Evolutionary conservation across 2,888 invertebrate genomes (phyloP).

Genomic region (Dermolepida albohirtum): DNA sequence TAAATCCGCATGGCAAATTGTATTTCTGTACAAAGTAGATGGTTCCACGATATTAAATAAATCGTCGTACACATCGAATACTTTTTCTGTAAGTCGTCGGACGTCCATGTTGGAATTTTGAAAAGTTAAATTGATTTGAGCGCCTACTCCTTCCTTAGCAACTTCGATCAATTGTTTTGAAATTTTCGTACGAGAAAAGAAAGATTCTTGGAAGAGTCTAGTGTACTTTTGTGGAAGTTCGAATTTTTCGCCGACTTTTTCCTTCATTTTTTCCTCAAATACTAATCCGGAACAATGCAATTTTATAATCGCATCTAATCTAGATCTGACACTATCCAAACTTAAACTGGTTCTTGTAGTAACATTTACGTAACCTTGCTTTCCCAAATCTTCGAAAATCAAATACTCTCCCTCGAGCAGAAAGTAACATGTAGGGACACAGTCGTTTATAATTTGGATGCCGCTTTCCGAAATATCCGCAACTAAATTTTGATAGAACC

Average conservation of each 20-base stretch:
- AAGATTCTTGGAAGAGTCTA: constrained; percentile 52
- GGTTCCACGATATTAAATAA: constrained; percentile 55
- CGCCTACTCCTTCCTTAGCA: constrained; percentile 5
- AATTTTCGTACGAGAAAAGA: constrained; percentile 4
- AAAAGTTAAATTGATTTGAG: constrained; percentile 8
- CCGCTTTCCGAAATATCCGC: constrained; percentile 60
- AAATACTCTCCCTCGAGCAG: constrained; percentile 52
- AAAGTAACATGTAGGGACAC: constrained; percentile 59
- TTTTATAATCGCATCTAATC: constrained; percentile 51
- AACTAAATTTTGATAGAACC: constrained; percentile 57
- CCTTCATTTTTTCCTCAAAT: constrained; percentile 55
- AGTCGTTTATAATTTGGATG: constrained; percentile 51
- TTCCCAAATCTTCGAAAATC: constrained; percentile 61
- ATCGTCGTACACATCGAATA: background rate
- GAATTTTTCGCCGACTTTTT: constrained; percentile 33
- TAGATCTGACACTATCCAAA: constrained; percentile 49
- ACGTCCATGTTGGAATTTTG: background rate
- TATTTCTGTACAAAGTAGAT: constrained; percentile 65
- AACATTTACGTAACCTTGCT: constrained; percentile 53
- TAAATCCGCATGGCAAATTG: constrained; percentile 72
- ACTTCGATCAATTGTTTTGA: background rate
- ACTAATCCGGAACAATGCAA: constrained; percentile 58
- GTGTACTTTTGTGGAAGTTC: constrained; percentile 45
- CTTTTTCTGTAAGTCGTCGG: background rate
- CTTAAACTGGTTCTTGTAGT: constrained; percentile 49